Evolutionary conservation across 1,140 invertebrate genomes (phyloP).

Genomic region (Lordiphosa mommai): DNA sequence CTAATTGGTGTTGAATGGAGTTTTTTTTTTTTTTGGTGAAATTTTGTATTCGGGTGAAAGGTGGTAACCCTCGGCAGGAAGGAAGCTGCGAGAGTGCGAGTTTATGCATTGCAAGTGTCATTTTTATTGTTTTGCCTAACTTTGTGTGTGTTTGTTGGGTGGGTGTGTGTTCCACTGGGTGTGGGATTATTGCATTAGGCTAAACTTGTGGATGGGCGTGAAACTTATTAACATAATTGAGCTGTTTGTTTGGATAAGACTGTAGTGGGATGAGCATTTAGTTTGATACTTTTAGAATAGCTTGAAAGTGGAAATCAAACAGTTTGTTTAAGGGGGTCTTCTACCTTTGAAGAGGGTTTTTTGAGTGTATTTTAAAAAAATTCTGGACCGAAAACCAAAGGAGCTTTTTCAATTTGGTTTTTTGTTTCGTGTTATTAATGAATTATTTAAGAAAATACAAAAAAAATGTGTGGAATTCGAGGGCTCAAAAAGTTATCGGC

Average conservation of each 20-base stretch:
- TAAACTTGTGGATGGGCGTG: slow-evolving; percentile 49
- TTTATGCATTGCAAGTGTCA: slow-evolving; percentile 8
- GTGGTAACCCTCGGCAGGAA: slow-evolving; percentile 37
- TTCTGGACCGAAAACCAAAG: no score
- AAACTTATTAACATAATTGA: slow-evolving; percentile 67
- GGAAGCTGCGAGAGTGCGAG: slow-evolving; percentile 28
- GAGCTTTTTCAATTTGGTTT: no score
- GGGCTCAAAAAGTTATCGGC: no score
- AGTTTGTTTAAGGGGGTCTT: no score
- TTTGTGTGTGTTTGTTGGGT: no score
- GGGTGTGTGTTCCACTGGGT: not conserved
- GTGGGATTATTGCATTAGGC: slow-evolving; percentile 21
- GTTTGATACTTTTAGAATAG: slow-evolving; percentile 1
- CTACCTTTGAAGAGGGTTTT: no score
- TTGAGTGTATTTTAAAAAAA: no score
- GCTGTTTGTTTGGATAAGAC: slow-evolving; percentile 45
- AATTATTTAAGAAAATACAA: no score
- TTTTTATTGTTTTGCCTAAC: slow-evolving; percentile 7
- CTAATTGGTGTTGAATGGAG: slow-evolving; percentile 70
- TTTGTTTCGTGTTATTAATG: no score
- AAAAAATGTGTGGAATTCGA: no score
- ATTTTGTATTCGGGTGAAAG: slow-evolving; percentile 52
- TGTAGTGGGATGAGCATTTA: not conserved
- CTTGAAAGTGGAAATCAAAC: slow-evolving; percentile 19
- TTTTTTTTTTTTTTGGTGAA: slow-evolving; percentile 41